Evolutionary conservation across 2,797 vertebrate genomes (phyloP).

Genomic region (Sebastiscus tertius): DNA sequence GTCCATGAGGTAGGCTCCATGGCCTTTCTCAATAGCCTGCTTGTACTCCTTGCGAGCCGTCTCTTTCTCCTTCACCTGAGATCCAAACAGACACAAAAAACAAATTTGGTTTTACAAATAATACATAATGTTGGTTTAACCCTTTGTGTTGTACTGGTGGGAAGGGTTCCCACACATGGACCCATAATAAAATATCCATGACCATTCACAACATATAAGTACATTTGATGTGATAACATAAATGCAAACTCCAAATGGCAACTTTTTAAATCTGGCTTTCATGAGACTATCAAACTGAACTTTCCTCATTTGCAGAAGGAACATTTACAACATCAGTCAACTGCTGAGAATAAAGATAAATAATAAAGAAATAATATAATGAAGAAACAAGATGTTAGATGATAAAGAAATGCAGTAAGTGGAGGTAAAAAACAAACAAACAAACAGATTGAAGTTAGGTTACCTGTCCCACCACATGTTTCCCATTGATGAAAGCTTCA

Average conservation of each 20-base stretch:
- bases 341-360: neutral
- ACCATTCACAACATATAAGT: neutral
- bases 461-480: constrained; percentile 91
- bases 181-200: neutral
- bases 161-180: neutral
- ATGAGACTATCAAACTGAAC: neutral
- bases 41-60: constrained; percentile 85
- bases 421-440: neutral
- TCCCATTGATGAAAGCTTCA: constrained; percentile 93
- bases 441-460: neutral
- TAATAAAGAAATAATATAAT: neutral
- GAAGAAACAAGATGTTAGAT: neutral
- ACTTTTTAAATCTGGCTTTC: neutral
- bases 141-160: neutral
- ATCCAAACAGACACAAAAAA: constrained; percentile 24
- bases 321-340: neutral
- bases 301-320: neutral
- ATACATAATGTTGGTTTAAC: neutral
- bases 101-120: neutral
- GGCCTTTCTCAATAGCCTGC: constrained; percentile 83
- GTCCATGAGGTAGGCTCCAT: constrained; percentile 92
- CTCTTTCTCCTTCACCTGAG: constrained; percentile 91
- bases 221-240: neutral
- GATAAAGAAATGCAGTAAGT: neutral
- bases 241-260: neutral